Conservation (phyloP, 2,113 vertebrate genomes). For the Tauraco erythrolophus region DNA sequence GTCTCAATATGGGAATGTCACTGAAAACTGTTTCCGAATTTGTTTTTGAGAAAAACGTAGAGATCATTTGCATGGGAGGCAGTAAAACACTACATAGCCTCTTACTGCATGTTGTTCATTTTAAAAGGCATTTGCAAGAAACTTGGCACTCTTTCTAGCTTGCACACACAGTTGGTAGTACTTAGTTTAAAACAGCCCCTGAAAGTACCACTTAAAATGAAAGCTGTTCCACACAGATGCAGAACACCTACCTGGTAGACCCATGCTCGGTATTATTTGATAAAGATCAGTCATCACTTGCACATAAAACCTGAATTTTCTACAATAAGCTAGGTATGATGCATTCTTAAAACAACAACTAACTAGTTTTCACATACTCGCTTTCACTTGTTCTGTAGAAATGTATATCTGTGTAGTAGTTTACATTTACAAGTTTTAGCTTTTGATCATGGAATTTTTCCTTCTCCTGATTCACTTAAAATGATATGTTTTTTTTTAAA, state of each 20-base stretch:
- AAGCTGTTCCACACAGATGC: neutral
- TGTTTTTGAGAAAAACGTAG: neutral
- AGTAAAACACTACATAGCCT: neutral
- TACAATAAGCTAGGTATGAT: neutral
- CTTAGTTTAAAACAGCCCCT: neutral
- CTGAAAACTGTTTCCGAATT: neutral
- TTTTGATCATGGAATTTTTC: neutral
- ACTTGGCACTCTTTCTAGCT: neutral
- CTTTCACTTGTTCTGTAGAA: neutral
- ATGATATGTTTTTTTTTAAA: neutral
- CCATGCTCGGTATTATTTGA: neutral
- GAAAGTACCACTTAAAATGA: neutral
- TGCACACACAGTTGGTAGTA: neutral
- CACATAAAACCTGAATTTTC: neutral
- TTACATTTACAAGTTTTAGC: neutral
- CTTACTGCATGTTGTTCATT: slow-evolving; percentile 11
- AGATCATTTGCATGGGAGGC: neutral
- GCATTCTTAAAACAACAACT: neutral
- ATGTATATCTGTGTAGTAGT: neutral
- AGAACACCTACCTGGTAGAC: neutral
- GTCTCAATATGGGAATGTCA: neutral
- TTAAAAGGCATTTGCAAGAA: neutral
- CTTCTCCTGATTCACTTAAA: neutral
- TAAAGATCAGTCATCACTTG: neutral
- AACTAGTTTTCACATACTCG: neutral